Evolutionary conservation across 2,113 vertebrate genomes (phyloP).

Genomic region (Sciurus niger): DNA sequence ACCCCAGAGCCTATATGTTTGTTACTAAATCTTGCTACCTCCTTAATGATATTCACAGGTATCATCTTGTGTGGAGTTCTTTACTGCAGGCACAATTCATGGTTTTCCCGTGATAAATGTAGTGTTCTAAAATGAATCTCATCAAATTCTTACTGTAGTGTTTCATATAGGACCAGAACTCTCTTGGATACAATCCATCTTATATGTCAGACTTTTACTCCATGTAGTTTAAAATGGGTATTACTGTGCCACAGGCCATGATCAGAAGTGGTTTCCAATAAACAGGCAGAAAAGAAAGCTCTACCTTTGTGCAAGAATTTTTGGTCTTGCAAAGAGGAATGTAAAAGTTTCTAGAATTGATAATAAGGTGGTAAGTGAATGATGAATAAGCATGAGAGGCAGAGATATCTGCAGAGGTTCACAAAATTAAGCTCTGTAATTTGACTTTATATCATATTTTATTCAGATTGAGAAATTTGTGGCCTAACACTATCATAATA

Average conservation of each 20-base stretch:
- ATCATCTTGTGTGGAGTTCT: not conserved
- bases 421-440: not conserved
- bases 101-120: not conserved
- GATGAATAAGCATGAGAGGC: conserved; percentile 12
- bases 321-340: not conserved
- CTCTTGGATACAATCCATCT: not conserved
- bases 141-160: not conserved
- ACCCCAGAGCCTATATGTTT: not conserved
- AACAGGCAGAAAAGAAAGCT: not conserved
- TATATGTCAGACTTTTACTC: conserved; percentile 26
- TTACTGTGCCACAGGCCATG: not conserved
- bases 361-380: not conserved
- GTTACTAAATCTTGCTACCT: conserved; percentile 15
- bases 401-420: not conserved
- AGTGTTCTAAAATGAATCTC: not conserved
- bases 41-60: conserved; percentile 24
- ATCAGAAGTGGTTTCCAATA: not conserved
- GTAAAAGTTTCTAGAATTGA: not conserved
- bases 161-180: not conserved
- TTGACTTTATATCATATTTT: conserved; percentile 44
- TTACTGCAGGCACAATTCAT: conserved; percentile 18
- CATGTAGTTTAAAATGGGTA: conserved; percentile 29
- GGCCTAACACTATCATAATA: not conserved
- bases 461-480: conserved; percentile 34
- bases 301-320: conserved; percentile 11